Evolutionary conservation across 2,113 vertebrate species (phyloP).

Genomic region (Jacana jacana): DNA sequence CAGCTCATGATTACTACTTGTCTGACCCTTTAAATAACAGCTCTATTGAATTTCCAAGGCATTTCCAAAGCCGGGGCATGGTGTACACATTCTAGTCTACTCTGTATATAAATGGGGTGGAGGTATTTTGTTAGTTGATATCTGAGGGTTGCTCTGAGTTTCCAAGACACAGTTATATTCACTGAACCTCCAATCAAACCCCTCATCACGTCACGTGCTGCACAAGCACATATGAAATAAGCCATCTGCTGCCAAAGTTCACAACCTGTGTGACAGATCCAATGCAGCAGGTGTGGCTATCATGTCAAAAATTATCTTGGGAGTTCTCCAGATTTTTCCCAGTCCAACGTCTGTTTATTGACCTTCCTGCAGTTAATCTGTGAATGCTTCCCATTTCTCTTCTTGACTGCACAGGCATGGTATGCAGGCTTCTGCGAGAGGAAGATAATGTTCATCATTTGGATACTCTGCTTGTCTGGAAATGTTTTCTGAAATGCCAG

Average conservation of each 20-base stretch:
- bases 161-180: not conserved
- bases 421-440: not conserved
- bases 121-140: not conserved
- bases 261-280: not conserved
- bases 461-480: not conserved
- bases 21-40: not conserved
- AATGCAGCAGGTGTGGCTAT: not conserved
- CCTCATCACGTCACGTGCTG: not conserved
- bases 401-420: not conserved
- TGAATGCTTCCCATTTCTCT: constrained; percentile 13
- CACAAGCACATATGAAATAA: not conserved
- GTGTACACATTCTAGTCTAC: not conserved
- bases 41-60: not conserved
- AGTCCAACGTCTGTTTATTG: not conserved
- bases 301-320: not conserved
- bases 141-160: not conserved
- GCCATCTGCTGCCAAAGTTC: not conserved
- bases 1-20: not conserved
- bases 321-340: constrained; percentile 1
- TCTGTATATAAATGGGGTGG: not conserved
- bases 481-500: not conserved
- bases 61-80: not conserved
- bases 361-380: not conserved
- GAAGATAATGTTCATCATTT: not conserved
- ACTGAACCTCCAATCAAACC: not conserved